phyloP scores from a whole-genome alignment of 2,888 invertebrate species.

The Schrankia costaestrigalis region DNA sequence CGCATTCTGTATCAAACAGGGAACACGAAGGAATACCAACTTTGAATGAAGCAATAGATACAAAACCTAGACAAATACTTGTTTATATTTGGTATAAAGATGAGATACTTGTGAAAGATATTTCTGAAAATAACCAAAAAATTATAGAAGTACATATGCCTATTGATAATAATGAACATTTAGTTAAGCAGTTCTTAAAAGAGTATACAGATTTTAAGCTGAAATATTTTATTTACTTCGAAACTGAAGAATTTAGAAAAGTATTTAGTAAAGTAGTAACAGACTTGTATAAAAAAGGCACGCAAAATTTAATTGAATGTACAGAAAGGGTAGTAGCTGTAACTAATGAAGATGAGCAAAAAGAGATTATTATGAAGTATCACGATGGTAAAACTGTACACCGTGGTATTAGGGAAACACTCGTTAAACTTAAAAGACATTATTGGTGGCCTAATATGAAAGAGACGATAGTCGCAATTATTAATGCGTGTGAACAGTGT shows the following conservation, averaged over 20 bases:
- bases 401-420: constrained; percentile 26
- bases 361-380: no score
- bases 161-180: neutral
- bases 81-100: no score
- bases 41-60: neutral
- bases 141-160: neutral
- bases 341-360: no score
- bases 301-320: neutral
- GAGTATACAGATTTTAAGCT: neutral
- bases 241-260: neutral
- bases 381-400: constrained; percentile 29
- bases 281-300: neutral
- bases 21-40: neutral
- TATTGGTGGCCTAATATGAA: constrained; percentile 28
- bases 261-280: neutral
- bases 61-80: neutral
- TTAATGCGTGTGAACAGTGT: constrained; percentile 28
- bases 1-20: neutral
- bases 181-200: neutral
- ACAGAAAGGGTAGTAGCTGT: neutral
- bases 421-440: constrained; percentile 12
- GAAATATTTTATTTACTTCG: neutral
- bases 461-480: constrained; percentile 12
- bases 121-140: neutral
- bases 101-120: no score